Conservation (phyloP, 1,140 invertebrate species). For the Battus philenor region DNA sequence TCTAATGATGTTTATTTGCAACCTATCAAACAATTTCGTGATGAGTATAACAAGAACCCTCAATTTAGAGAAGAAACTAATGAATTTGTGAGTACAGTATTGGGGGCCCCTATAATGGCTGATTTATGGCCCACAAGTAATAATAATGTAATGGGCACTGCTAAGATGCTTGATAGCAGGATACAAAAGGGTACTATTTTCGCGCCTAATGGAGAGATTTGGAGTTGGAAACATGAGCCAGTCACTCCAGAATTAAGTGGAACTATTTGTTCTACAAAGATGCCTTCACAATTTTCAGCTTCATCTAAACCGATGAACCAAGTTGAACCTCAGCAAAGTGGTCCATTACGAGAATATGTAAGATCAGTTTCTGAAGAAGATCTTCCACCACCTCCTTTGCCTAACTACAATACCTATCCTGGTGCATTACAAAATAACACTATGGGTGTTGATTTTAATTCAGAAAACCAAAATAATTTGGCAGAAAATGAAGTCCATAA, state of each 20-base stretch:
- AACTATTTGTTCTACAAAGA: constrained; percentile 64
- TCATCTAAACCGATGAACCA: constrained; percentile 62
- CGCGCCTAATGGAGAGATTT: constrained; percentile 73
- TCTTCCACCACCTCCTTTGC: constrained; percentile 57
- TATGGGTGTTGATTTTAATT: constrained; percentile 30
- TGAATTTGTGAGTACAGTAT: constrained; percentile 72
- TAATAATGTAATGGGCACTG: constrained; percentile 63
- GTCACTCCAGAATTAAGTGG: constrained; percentile 62
- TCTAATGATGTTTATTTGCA: constrained; percentile 73
- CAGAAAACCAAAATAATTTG: constrained; percentile 30
- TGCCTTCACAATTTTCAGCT: constrained; percentile 64
- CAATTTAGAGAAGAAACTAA: constrained; percentile 75
- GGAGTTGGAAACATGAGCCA: constrained; percentile 72
- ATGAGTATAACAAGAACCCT: constrained; percentile 74
- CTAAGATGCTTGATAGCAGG: constrained; percentile 56
- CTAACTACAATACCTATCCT: constrained; percentile 73
- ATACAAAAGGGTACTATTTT: constrained; percentile 73
- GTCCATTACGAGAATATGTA: constrained; percentile 58
- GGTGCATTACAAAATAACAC: constrained; percentile 29
- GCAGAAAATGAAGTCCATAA: constrained; percentile 27
- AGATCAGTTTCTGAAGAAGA: constrained; percentile 60
- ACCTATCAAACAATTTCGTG: constrained; percentile 74
- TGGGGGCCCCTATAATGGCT: constrained; percentile 68
- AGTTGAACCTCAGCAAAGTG: constrained; percentile 65
- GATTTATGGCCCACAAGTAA: constrained; percentile 56